These are phyloP conservation scores for Gryllus bimaculatus DNA, from an alignment of 1,140 invertebrate genomes.

Conservation along the genomic window DNA sequence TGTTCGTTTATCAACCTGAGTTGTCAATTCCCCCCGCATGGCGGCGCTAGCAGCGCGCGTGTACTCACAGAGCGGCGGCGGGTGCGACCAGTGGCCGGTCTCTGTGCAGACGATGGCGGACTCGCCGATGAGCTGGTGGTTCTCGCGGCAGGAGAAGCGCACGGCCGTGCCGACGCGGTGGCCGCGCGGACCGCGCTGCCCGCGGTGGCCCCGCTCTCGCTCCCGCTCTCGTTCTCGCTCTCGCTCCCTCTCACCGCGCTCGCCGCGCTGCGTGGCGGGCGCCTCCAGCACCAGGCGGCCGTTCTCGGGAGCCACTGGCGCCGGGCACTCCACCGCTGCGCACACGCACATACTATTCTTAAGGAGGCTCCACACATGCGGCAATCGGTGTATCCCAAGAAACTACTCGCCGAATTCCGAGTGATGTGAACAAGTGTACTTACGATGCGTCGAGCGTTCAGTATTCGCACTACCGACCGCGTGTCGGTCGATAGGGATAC, in stretches of 20 bases:
- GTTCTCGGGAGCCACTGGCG: slow-evolving; percentile 58
- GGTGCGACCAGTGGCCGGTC: slow-evolving; percentile 76
- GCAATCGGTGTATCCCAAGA: too few relatives aligned
- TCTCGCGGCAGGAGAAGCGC: slow-evolving; percentile 62
- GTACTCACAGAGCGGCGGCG: slow-evolving; percentile 65
- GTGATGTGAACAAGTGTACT: too few relatives aligned
- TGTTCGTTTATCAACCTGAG: too few relatives aligned
- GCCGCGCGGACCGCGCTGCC: slow-evolving; percentile 78
- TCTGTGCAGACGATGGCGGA: slow-evolving; percentile 74
- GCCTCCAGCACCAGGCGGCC: slow-evolving; percentile 51
- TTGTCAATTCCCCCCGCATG: too few relatives aligned
- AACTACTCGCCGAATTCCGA: too few relatives aligned
- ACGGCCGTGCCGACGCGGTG: slow-evolving; percentile 68
- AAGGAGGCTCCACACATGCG: too few relatives aligned
- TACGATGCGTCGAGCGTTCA: too few relatives aligned
- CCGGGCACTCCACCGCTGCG: slow-evolving; percentile 67
- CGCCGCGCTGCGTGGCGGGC: slow-evolving; percentile 26
- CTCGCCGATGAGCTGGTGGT: slow-evolving; percentile 65
- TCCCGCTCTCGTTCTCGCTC: slow-evolving; percentile 60
- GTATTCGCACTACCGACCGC: too few relatives aligned
- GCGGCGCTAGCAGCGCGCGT: too few relatives aligned
- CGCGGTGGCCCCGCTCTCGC: slow-evolving; percentile 68
- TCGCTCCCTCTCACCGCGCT: slow-evolving; percentile 52
- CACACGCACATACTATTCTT: too few relatives aligned
- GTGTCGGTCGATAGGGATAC: too few relatives aligned